Conservation (phyloP, 2,888 invertebrate genomes). For the Leucozona laternaria region DNA sequence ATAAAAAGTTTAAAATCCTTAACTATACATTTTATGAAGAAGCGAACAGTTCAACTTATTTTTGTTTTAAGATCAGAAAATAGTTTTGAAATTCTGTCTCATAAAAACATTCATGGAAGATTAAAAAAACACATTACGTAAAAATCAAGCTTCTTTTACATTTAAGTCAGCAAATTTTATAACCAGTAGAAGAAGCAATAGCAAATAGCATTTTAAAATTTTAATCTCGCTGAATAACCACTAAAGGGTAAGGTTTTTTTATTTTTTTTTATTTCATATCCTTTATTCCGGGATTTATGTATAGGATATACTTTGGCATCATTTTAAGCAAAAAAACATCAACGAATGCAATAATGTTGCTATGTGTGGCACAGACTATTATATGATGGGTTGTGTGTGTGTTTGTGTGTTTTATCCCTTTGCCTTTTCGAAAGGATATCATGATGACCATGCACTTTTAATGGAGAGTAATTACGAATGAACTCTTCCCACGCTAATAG, state of each 20-base stretch:
- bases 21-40: no score
- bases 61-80: background rate
- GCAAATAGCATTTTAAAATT: slow-evolving; percentile 56
- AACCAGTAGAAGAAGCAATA: background rate
- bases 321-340: slow-evolving; percentile 11
- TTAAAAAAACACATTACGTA: background rate
- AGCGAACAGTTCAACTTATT: no score
- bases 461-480: slow-evolving; percentile 72
- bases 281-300: background rate
- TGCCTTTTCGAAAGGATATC: slow-evolving; percentile 31
- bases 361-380: background rate
- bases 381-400: background rate
- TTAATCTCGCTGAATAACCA: slow-evolving; percentile 26
- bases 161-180: slow-evolving; percentile 29
- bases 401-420: background rate
- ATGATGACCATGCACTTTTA: slow-evolving; percentile 63
- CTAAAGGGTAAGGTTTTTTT: slow-evolving; percentile 1
- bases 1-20: no score
- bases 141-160: slow-evolving; percentile 14
- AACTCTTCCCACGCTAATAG: slow-evolving; percentile 68
- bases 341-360: slow-evolving; percentile 16
- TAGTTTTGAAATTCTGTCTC: background rate
- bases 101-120: background rate
- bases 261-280: background rate
- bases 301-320: slow-evolving; percentile 18